Base-by-base conservation (phyloP, 2,797 vertebrate species). In the Halcyon chelicuti region DNA sequence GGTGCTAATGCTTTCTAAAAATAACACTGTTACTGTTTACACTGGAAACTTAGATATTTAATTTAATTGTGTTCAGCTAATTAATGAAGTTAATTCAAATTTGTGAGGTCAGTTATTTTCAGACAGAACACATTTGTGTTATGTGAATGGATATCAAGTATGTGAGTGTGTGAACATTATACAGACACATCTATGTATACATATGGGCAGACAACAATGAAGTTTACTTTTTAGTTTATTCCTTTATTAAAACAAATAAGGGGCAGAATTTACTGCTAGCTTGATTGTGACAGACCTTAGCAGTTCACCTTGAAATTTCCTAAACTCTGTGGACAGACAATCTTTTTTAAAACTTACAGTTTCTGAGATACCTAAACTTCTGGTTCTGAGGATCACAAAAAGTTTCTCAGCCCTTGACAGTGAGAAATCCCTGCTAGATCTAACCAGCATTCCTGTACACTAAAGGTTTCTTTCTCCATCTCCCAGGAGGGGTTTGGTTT, bases 81-180 rank as follows among this genome's bases (percentile, higher is more conserved):
- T 60, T 12, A 62, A 65, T 82, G 23, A 85, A 61, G 20, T n/a
- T 66, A 35, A 66, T 73, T 90, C 9, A 92, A 71, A 44, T 86
- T 31, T 55, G 4, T 7, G 42, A 57, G 19, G 16, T 67, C 13
- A 49, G 17, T 61, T 85, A 18, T 68, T 75, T 85, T 79, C 21
- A 71, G 65, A 70, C 7, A 79, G 35, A 86, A 37, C 12, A 37
- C 1, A 0, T 42, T 25, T 58, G 22, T 47, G 23, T 62, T 70
- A 3, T 51, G 46, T 63, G 57, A 67, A 54, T 31, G 20, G 21
- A 46, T 81, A 62, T 67, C 18, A 40, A 31, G 7, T 51, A 12
- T 16, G 4, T 44, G 16, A 52, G 37, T 39, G 8, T 39, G 0
- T 29, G 8, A 2, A 10, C 7, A 4, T 39, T 3, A 39, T 3